A percentile compares a stretch with the other conserved stretches of the same genome.
phyloP scores from a whole-genome alignment of 2,888 invertebrate genomes.

The Apamea crenata region DNA sequence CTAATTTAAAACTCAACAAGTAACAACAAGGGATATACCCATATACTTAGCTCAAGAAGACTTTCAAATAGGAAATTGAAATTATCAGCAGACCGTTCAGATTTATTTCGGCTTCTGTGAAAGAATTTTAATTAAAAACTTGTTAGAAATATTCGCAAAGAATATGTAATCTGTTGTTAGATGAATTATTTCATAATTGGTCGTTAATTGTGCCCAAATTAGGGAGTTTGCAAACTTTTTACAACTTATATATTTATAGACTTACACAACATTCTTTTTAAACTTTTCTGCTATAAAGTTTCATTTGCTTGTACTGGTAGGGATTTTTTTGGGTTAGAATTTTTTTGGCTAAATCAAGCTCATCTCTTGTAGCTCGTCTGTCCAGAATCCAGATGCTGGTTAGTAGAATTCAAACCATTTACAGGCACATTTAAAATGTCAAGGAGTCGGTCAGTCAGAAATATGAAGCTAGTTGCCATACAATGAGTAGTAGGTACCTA shows the following conservation, averaged over 20 bases:
- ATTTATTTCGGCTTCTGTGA: constrained; percentile 78
- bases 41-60: constrained; percentile 61
- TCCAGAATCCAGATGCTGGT: neutral
- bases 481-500: too few relatives aligned
- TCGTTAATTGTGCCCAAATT: constrained; percentile 74
- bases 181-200: constrained; percentile 86
- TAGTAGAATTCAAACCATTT: neutral
- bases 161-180: constrained; percentile 86
- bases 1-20: constrained; percentile 38
- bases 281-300: constrained; percentile 3
- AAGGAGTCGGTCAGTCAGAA: neutral
- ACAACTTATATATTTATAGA: constrained; percentile 34
- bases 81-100: constrained; percentile 80
- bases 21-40: constrained; percentile 38
- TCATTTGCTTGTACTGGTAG: neutral
- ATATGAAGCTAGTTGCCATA: neutral
- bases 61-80: constrained; percentile 77
- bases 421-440: too few relatives aligned
- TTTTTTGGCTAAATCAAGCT: neutral
- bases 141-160: constrained; percentile 82
- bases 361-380: neutral
- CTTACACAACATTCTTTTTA: constrained; percentile 2
- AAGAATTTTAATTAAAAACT: constrained; percentile 89
- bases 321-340: neutral
- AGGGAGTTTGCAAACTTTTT: constrained; percentile 62